Percentiles rank a stretch among this genome's conserved stretches.
Conservation (phyloP, 2,113 vertebrate genomes). For the Macaca fascicularis region DNA sequence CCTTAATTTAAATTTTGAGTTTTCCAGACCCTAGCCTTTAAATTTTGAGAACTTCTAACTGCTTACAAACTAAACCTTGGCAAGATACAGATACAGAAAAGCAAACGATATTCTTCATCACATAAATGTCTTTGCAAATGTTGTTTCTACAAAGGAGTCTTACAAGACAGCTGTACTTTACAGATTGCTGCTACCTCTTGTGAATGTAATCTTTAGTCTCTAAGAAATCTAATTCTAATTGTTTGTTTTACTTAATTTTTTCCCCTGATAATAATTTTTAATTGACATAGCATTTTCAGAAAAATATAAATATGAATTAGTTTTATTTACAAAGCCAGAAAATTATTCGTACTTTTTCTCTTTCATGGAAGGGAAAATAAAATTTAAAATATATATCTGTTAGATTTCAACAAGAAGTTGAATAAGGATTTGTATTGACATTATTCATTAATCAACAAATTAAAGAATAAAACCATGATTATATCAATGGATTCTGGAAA, state of each 20-base stretch:
- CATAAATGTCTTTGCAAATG: not conserved
- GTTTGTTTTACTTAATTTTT: constrained; percentile 13
- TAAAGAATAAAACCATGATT: constrained; percentile 7
- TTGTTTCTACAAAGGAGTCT: not conserved
- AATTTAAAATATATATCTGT: not conserved
- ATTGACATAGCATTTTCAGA: not conserved
- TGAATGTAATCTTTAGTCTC: constrained; percentile 15
- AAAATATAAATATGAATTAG: constrained; percentile 17
- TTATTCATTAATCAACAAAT: constrained; percentile 24
- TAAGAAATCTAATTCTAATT: not conserved
- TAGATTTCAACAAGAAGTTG: not conserved
- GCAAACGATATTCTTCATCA: not conserved
- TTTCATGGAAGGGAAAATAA: not conserved
- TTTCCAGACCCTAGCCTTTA: not conserved
- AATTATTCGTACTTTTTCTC: not conserved
- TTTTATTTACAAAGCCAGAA: not conserved
- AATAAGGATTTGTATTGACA: not conserved
- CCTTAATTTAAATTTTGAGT: not conserved
- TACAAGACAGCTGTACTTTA: not conserved
- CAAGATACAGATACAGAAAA: not conserved
- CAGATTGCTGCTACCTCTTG: not conserved
- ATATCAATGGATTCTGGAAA: not conserved
- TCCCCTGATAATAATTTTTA: not conserved
- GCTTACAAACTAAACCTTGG: not conserved
- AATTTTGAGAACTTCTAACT: not conserved